phyloP scores from a whole-genome alignment of 53 echinoderm and acorn worm species.

The Temnopleurus reevesii region DNA sequence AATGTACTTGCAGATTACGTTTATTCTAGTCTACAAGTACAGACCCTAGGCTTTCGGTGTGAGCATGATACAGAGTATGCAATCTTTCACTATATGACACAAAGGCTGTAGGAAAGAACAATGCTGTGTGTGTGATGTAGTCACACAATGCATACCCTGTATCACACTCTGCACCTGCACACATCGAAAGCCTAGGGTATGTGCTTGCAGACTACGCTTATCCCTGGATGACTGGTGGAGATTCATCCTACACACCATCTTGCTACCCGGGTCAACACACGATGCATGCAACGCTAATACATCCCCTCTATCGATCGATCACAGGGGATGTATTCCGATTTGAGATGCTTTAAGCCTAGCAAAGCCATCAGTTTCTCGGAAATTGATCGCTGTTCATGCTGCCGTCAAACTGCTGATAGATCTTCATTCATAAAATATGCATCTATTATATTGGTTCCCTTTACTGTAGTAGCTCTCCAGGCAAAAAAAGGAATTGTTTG shows the following conservation, averaged over 20 bases:
- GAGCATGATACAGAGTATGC: neutral
- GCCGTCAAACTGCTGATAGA: neutral
- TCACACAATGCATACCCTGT: no score
- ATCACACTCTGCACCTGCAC: no score
- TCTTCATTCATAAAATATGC: neutral
- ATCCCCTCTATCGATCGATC: neutral
- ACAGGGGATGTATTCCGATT: neutral
- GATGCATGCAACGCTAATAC: neutral
- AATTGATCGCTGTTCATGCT: no score
- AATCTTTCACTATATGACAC: neutral
- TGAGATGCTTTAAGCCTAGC: neutral
- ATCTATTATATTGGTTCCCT: no score
- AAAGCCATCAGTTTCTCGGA: neutral
- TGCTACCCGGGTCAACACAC: neutral
- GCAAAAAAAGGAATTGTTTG: no score
- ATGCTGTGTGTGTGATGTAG: neutral
- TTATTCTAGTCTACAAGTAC: no score
- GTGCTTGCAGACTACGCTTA: neutral
- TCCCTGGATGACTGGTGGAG: neutral
- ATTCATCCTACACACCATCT: neutral
- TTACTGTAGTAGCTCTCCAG: no score
- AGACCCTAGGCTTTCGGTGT: no score
- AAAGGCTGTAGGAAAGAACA: no score
- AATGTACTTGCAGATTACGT: no score
- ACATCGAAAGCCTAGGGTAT: neutral